These are phyloP conservation scores for Chrysocyon brachyurus DNA, from an alignment of 2,797 vertebrate genomes.

Conservation along the genomic window DNA sequence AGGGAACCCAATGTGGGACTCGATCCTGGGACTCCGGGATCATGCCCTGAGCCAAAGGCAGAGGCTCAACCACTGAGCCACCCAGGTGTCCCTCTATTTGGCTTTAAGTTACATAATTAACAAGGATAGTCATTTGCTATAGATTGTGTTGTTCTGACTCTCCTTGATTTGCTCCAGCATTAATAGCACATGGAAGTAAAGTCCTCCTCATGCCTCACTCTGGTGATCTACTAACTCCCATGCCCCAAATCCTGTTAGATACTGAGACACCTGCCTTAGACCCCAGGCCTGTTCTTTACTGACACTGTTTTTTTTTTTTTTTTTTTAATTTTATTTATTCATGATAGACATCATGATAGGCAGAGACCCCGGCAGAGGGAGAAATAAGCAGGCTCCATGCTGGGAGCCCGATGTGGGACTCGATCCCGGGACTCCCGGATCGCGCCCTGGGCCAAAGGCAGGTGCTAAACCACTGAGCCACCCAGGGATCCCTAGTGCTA, in stretches of 20 bases:
- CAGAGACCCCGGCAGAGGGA: too few relatives aligned
- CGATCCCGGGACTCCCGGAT: too few relatives aligned
- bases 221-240: not conserved
- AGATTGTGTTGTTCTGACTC: not conserved
- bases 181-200: not conserved
- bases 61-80: too few relatives aligned
- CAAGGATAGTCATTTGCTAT: not conserved
- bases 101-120: constrained; percentile 6
- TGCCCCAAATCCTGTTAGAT: not conserved
- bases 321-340: too few relatives aligned
- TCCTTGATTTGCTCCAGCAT: not conserved
- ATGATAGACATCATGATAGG: too few relatives aligned
- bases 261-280: not conserved
- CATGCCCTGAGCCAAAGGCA: too few relatives aligned
- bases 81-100: not conserved
- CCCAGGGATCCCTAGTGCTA: not conserved
- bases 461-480: too few relatives aligned
- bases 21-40: too few relatives aligned
- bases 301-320: not conserved
- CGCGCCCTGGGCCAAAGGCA: too few relatives aligned
- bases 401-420: too few relatives aligned
- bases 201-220: not conserved
- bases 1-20: too few relatives aligned
- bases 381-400: too few relatives aligned
- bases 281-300: not conserved